Evolutionary conservation across 2,113 vertebrate genomes (phyloP).

Genomic region (Eretmodus cyanostictus): DNA sequence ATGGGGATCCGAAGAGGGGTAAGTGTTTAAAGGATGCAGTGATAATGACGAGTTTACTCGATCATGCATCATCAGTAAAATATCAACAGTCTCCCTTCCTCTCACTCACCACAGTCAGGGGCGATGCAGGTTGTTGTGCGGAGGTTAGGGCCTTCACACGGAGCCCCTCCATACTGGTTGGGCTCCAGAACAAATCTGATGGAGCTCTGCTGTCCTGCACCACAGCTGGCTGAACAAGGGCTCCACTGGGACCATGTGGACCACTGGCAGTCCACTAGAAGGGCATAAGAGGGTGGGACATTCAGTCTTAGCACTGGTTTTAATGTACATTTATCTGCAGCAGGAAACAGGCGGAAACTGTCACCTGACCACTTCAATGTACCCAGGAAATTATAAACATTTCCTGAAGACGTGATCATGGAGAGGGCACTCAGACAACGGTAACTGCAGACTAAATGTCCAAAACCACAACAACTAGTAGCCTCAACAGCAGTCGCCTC

Average conservation of each 20-base stretch:
- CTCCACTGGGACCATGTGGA: conserved; percentile 73
- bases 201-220: conserved; percentile 58
- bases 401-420: too few relatives aligned
- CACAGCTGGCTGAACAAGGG: conserved; percentile 72
- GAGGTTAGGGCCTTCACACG: conserved; percentile 48
- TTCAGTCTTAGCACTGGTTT: background rate
- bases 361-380: too few relatives aligned
- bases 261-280: conserved; percentile 73
- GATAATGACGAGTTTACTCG: background rate
- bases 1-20: background rate
- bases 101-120: conserved; percentile 64
- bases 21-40: background rate
- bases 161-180: conserved; percentile 54
- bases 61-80: background rate
- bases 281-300: background rate
- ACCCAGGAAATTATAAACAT: too few relatives aligned
- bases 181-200: conserved; percentile 34
- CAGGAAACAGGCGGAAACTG: background rate
- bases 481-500: too few relatives aligned
- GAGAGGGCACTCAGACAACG: too few relatives aligned
- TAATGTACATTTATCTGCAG: background rate
- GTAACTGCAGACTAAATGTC: too few relatives aligned
- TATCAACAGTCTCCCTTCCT: background rate
- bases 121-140: conserved; percentile 30
- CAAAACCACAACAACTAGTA: too few relatives aligned